A percentile compares a stretch with the other conserved stretches of the same genome.
Conservation (phyloP, 1,140 invertebrate species). For the Nephila pilipes region DNA sequence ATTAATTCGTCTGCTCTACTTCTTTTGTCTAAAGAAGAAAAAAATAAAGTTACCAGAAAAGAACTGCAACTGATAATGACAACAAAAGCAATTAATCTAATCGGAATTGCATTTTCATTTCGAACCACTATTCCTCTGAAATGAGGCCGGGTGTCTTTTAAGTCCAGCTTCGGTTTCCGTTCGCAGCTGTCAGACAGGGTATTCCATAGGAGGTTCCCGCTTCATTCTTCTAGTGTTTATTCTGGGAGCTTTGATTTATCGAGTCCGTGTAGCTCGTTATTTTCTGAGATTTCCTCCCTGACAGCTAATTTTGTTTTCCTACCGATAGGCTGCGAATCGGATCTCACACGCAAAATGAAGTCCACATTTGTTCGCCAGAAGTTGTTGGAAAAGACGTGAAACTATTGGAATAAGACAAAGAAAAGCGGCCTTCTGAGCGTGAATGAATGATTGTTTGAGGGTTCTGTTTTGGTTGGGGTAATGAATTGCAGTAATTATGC, state of each 20-base stretch:
- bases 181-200: neutral
- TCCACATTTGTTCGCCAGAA: slow-evolving; percentile 8
- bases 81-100: slow-evolving; percentile 47
- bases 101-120: slow-evolving; percentile 11
- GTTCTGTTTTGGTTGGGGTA: neutral
- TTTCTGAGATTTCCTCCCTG: slow-evolving; percentile 41
- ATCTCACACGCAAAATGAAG: slow-evolving; percentile 35
- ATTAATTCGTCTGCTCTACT: slow-evolving; percentile 32
- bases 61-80: slow-evolving; percentile 34
- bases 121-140: neutral
- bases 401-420: slow-evolving; percentile 9
- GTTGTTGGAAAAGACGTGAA: neutral
- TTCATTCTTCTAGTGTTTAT: slow-evolving; percentile 20
- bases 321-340: slow-evolving; percentile 10
- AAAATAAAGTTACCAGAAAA: neutral
- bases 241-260: slow-evolving; percentile 46
- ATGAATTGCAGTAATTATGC: slow-evolving; percentile 1
- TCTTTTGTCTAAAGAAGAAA: neutral
- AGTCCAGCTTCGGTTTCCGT: slow-evolving; percentile 1
- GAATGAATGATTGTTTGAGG: slow-evolving; percentile 6
- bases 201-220: neutral
- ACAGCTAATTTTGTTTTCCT: slow-evolving; percentile 52
- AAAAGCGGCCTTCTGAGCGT: neutral
- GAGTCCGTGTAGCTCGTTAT: slow-evolving; percentile 49
- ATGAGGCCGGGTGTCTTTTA: slow-evolving; percentile 31